Conservation (phyloP, 2,888 invertebrate genomes). For the Aleiodes leptofemur region DNA sequence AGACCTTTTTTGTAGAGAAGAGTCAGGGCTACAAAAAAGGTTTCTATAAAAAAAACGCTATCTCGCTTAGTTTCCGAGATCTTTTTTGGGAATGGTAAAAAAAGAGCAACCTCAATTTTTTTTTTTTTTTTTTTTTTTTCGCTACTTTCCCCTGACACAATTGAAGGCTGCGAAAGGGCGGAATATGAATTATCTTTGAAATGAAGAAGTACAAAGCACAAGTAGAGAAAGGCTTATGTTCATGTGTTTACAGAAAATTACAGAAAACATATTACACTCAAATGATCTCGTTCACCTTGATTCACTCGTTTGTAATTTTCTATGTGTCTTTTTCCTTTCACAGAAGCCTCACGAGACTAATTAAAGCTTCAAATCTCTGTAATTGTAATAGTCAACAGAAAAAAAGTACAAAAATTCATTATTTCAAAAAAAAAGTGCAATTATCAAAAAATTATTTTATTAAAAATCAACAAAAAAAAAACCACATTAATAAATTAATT, state of each 20-base stretch:
- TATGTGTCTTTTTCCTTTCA: constrained; percentile 34
- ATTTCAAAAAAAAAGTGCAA: no score
- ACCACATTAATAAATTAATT: no score
- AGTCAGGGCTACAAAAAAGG: no score
- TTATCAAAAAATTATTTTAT: no score
- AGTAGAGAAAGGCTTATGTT: constrained; percentile 24
- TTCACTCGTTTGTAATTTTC: constrained; percentile 38
- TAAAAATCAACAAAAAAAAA: constrained; percentile 13
- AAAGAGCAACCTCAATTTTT: no score
- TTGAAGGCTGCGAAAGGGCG: constrained; percentile 38
- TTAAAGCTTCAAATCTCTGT: background rate
- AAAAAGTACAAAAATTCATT: background rate
- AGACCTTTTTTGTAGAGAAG: no score
- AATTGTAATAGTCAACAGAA: background rate
- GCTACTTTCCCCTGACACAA: constrained; percentile 39
- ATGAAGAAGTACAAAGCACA: constrained; percentile 10
- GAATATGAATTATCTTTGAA: constrained; percentile 25
- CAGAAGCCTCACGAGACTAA: background rate
- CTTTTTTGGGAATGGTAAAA: no score
- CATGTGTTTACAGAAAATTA: no score
- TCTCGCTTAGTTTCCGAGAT: no score
- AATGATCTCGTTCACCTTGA: constrained; percentile 62
- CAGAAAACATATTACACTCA: constrained; percentile 3
- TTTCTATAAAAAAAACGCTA: no score
- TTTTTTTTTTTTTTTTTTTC: background rate